These are phyloP conservation scores for Eleutherodactylus coqui DNA, from an alignment of 2,797 vertebrate species.

Conservation along the genomic window DNA sequence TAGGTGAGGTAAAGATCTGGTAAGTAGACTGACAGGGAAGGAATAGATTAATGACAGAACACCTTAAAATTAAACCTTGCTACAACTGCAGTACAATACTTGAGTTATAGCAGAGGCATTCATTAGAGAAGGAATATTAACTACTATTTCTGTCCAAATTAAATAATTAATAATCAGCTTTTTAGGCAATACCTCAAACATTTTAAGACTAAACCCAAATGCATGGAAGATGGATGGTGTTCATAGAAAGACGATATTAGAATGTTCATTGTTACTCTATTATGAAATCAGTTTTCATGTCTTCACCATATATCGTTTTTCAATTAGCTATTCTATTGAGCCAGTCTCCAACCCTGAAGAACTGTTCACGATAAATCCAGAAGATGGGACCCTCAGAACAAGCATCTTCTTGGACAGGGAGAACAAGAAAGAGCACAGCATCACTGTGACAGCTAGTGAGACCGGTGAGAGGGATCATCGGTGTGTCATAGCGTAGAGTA, in stretches of 20 bases:
- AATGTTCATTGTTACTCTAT: not conserved
- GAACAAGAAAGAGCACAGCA: constrained; percentile 86
- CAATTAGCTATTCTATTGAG: constrained; percentile 86
- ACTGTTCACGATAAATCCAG: constrained; percentile 85
- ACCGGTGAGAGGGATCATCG: constrained; percentile 77
- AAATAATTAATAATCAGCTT: not conserved
- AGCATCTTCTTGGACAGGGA: constrained; percentile 86
- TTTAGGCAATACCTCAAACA: not conserved
- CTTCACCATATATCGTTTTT: constrained; percentile 15
- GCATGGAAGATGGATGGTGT: not conserved
- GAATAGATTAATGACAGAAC: no score
- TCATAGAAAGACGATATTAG: not conserved
- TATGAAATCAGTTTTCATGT: not conserved
- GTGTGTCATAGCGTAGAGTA: not conserved
- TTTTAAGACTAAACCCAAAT: no score
- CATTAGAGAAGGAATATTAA: not conserved
- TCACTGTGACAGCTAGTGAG: constrained; percentile 88
- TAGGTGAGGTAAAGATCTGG: no score
- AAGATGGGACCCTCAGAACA: constrained; percentile 86
- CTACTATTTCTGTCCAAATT: not conserved
- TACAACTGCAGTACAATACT: no score
- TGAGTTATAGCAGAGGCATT: not conserved
- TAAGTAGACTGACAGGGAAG: no score
- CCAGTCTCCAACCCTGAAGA: constrained; percentile 87
- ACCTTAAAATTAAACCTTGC: no score